Evolutionary conservation across 1,140 invertebrate genomes (phyloP).

Genomic region (Drosophila ogumai): DNA sequence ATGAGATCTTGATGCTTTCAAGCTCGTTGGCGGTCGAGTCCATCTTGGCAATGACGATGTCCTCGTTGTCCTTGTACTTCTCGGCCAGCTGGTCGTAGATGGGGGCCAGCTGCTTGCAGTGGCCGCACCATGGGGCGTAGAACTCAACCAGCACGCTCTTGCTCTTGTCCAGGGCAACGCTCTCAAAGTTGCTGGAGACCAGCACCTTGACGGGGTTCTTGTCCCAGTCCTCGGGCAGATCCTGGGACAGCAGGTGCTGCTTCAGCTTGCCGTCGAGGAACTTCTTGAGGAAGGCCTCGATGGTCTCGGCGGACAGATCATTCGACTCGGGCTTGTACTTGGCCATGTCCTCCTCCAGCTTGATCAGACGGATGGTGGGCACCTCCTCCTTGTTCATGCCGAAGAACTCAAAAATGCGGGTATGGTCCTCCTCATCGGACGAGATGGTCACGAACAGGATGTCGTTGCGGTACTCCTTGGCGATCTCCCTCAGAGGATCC

Average conservation of each 20-base stretch:
- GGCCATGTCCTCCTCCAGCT: conserved; percentile 98
- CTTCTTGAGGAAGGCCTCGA: conserved; percentile 93
- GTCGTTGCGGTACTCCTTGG: conserved; percentile 95
- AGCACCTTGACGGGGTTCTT: conserved; percentile 97
- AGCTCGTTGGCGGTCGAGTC: conserved; percentile 99
- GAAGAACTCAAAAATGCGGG: conserved; percentile 99
- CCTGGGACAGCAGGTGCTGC: conserved; percentile 96
- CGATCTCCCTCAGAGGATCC: conserved; percentile 91
- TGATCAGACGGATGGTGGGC: conserved; percentile 96
- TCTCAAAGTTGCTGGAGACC: conserved; percentile 98
- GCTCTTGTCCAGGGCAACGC: conserved; percentile 93
- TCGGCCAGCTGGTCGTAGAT: conserved; percentile 94
- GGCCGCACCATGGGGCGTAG: conserved; percentile 99
- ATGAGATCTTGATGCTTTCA: conserved; percentile 96
- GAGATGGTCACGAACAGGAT: conserved; percentile 98
- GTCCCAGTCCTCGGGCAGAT: conserved; percentile 98
- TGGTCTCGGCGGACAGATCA: conserved; percentile 91
- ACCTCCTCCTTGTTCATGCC: conserved; percentile 97
- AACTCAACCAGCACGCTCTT: conserved; percentile 99
- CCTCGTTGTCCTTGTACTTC: conserved; percentile 93
- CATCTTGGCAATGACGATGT: conserved; percentile 98
- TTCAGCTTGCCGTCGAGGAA: conserved; percentile 97
- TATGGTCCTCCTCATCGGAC: conserved; percentile 97
- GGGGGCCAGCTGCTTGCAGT: conserved; percentile 98
- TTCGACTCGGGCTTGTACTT: conserved; percentile 96